phyloP scores from a whole-genome alignment of 2,888 invertebrate species.

The Pristionchus arcanus region DNA sequence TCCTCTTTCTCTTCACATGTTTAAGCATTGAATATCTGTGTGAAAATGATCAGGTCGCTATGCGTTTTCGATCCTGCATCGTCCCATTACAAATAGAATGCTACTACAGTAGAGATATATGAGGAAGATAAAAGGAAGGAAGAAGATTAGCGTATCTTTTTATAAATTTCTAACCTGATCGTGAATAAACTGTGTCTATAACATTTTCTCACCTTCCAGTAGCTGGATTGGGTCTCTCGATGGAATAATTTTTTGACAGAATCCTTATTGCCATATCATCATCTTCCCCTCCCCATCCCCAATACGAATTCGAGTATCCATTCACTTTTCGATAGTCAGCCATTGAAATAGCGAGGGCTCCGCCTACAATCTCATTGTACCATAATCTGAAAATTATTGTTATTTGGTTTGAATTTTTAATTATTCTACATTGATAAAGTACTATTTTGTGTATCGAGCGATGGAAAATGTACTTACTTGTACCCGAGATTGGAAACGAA shows the following conservation, averaged over 20 bases:
- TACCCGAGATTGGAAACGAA: constrained; percentile 81
- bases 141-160: too few species aligned
- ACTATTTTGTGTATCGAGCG: neutral
- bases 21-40: constrained; percentile 83
- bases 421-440: neutral
- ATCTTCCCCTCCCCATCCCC: constrained; percentile 79
- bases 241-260: constrained; percentile 76
- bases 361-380: constrained; percentile 81
- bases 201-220: constrained; percentile 73
- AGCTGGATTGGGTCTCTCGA: constrained; percentile 75
- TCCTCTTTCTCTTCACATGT: constrained; percentile 80
- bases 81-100: neutral
- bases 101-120: too few species aligned
- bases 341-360: constrained; percentile 80
- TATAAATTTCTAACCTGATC: too few species aligned
- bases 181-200: too few species aligned
- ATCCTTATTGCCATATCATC: constrained; percentile 77
- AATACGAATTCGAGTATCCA: constrained; percentile 81
- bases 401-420: too few species aligned
- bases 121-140: too few species aligned
- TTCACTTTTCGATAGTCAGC: constrained; percentile 81
- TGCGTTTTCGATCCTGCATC: neutral
- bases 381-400: constrained; percentile 79
- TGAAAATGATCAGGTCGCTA: neutral
- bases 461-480: constrained; percentile 77